Evolutionary conservation across 2,888 invertebrate genomes (phyloP).

Genomic region (Aphrophora alni): DNA sequence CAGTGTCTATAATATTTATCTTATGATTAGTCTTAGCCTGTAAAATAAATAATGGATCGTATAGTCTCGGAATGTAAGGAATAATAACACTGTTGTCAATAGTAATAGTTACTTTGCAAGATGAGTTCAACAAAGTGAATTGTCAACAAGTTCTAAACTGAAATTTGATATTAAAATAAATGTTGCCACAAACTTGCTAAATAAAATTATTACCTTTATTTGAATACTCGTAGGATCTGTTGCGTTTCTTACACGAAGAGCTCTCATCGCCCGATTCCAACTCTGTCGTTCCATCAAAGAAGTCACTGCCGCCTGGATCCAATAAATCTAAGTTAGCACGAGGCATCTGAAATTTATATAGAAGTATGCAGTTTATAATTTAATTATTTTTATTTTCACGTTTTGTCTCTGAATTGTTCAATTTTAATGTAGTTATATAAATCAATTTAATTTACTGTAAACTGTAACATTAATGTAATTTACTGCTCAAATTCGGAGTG

Average conservation of each 20-base stretch:
- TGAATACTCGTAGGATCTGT: slow-evolving; percentile 7
- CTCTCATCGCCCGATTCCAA: slow-evolving; percentile 47
- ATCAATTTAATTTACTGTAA: not conserved
- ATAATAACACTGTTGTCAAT: no score
- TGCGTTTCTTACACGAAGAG: slow-evolving; percentile 38
- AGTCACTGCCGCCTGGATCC: slow-evolving; percentile 44
- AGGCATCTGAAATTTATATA: slow-evolving; percentile 43
- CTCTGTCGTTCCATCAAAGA: slow-evolving; percentile 42
- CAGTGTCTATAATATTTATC: no score
- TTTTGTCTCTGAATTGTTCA: not conserved
- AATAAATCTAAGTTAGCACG: slow-evolving; percentile 45
- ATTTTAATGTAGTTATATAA: not conserved
- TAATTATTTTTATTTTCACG: not conserved
- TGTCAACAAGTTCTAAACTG: no score
- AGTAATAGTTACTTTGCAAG: no score
- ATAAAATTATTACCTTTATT: slow-evolving; percentile 10
- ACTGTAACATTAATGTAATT: not conserved
- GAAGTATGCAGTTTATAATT: no score
- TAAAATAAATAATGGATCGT: no score
- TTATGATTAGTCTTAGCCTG: no score
- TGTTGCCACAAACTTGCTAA: no score
- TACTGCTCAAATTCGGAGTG: no score
- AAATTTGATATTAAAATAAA: no score
- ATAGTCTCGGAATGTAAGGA: no score
- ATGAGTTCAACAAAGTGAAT: no score